These are phyloP conservation scores for Nannospalax galili DNA, from an alignment of 2,113 vertebrate genomes.

Conservation along the genomic window DNA sequence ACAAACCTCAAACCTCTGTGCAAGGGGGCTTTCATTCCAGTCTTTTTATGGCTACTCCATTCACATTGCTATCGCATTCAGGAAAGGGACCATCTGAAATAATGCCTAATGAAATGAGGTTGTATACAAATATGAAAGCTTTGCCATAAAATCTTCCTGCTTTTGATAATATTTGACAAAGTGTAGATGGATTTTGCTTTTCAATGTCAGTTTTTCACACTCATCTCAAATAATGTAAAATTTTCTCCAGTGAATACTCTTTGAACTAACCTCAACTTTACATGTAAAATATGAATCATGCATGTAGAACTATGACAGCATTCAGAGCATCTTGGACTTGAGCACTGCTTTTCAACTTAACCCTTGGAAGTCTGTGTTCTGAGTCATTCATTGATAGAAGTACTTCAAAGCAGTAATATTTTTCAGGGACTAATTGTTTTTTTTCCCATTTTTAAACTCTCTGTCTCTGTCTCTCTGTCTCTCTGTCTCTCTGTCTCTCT, in stretches of 20 bases:
- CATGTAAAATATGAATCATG: constrained; percentile 51
- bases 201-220: constrained; percentile 24
- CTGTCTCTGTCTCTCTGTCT: neutral
- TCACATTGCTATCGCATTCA: neutral
- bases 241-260: constrained; percentile 36
- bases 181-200: constrained; percentile 43
- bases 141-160: constrained; percentile 25
- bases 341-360: constrained; percentile 51
- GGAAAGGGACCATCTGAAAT: constrained; percentile 16
- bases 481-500: too few relatives aligned
- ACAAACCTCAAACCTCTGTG: constrained; percentile 21
- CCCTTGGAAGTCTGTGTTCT: constrained; percentile 15
- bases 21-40: constrained; percentile 13
- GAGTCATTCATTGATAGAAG: constrained; percentile 35
- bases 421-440: constrained; percentile 32
- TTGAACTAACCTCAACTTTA: constrained; percentile 54
- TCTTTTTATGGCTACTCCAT: constrained; percentile 8
- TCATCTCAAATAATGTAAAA: constrained; percentile 57
- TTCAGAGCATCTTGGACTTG: constrained; percentile 39
- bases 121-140: constrained; percentile 51
- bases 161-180: constrained; percentile 46
- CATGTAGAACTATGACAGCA: constrained; percentile 52
- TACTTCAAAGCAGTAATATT: constrained; percentile 41
- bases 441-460: neutral
- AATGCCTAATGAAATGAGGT: neutral